Evolutionary conservation across 2,113 vertebrate genomes (phyloP).

Genomic region (Chaenogobius annularis): DNA sequence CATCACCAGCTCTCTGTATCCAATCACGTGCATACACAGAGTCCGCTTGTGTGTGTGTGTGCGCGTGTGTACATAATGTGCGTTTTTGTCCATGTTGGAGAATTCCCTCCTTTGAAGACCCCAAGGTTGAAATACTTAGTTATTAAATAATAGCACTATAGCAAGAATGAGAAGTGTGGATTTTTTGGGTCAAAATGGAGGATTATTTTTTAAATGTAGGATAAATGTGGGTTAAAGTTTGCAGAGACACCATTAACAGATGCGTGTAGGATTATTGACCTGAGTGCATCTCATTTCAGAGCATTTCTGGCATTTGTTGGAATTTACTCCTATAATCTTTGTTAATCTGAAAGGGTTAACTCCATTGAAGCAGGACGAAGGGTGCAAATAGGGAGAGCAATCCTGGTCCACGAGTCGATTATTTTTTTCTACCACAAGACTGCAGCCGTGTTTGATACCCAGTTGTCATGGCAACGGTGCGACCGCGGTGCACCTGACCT

Average conservation of each 20-base stretch:
- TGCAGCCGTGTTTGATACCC: conserved; percentile 67
- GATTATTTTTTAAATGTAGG: conserved; percentile 18
- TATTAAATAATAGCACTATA: neutral
- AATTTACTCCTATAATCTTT: conserved; percentile 32
- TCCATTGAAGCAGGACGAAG: conserved; percentile 29
- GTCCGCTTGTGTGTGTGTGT: conserved; percentile 28
- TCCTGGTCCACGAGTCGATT: conserved; percentile 40
- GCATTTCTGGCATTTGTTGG: conserved; percentile 5
- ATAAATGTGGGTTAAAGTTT: conserved; percentile 42
- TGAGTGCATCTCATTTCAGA: conserved; percentile 20
- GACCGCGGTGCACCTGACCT: conserved; percentile 66
- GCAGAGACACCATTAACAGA: conserved; percentile 36
- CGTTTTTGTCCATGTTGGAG: conserved; percentile 28
- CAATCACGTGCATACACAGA: conserved; percentile 63
- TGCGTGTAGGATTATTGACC: conserved; percentile 64
- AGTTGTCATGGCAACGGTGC: conserved; percentile 72
- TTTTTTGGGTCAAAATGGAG: conserved; percentile 16
- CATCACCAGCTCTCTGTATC: conserved; percentile 58
- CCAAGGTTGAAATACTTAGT: conserved; percentile 43
- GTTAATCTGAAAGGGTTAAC: conserved; percentile 54
- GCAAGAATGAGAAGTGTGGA: conserved; percentile 14
- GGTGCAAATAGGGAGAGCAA: conserved; percentile 24
- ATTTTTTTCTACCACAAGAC: conserved; percentile 35
- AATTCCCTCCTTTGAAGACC: conserved; percentile 53
- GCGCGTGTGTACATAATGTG: conserved; percentile 23